Percentiles rank a stretch among this genome's conserved stretches.
These are phyloP conservation scores for Cnemophilus loriae DNA, from an alignment of 2,113 vertebrate genomes.

Conservation along the genomic window DNA sequence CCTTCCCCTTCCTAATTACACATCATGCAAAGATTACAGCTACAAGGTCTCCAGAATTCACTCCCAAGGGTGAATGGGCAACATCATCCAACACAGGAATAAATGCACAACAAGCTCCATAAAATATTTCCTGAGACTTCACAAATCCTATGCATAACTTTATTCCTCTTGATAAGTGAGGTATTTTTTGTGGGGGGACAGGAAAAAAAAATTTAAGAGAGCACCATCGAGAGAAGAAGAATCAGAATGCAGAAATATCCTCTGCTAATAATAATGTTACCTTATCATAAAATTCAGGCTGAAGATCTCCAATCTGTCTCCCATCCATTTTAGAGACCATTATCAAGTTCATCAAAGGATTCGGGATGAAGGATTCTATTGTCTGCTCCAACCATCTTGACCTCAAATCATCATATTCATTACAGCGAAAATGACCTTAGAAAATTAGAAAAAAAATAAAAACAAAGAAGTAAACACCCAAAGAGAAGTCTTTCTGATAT, in stretches of 20 bases:
- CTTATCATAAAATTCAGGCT: conserved; percentile 80
- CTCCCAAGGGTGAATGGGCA: background rate
- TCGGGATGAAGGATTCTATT: conserved; percentile 88
- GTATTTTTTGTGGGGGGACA: background rate
- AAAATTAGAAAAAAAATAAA: background rate
- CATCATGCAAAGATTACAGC: background rate
- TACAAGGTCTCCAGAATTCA: background rate
- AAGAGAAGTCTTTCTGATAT: background rate
- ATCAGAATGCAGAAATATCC: background rate
- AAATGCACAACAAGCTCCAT: background rate
- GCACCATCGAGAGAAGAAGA: background rate
- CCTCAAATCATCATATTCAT: conserved; percentile 81
- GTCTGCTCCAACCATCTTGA: conserved; percentile 79
- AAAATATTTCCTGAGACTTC: background rate
- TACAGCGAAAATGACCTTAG: conserved; percentile 85
- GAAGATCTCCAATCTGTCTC: conserved; percentile 73
- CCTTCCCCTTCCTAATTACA: background rate
- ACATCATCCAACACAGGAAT: background rate
- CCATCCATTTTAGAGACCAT: conserved; percentile 81
- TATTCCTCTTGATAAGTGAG: background rate
- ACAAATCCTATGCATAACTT: background rate
- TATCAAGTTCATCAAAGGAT: conserved; percentile 68
- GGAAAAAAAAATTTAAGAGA: background rate
- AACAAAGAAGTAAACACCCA: background rate
- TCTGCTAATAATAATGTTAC: conserved; percentile 13